Base-by-base conservation (phyloP, 1,140 invertebrate species). In the Aphelenchoides fujianensis region DNA sequence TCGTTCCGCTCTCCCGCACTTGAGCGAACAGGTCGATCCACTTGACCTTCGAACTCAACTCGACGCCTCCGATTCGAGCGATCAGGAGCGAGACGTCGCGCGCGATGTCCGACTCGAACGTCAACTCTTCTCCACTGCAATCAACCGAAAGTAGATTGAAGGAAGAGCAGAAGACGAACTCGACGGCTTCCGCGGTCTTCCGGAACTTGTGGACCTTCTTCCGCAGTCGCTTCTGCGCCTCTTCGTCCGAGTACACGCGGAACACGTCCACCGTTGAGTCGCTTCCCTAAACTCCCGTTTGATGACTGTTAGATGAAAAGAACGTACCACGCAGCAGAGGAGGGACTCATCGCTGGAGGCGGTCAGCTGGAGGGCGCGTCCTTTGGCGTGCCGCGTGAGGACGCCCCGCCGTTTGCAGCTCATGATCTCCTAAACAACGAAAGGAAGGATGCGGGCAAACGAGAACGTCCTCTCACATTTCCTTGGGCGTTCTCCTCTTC, bases 201-300 rank as follows among this genome's bases (percentile, higher is more conserved):
- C 75, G 53, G 31, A 67, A 68, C 68, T 84, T 82, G 9, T 77
- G 73, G 32, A 84, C 16, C 53, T 85, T 85, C 61, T 82, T 82
- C 28, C 71, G 66, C 28, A 84, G 64, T n/a, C 81, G 79, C 76
- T 86, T 86, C 55, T 89, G 88, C 0, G 91, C 88, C 84, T 94
- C 90, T 48, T 91, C 89, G 16, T 91, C 88, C 0, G 89, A 86
- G 75, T 90, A 89, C 72, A 98, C 89, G 57, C 89, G 86, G 84
- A 94, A 97, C 35, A 94, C 84, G 86, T 97, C 95, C 7, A 97
- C 85, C 7, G 88, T 85, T 71, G 89, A 89, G 77, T 94, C 91
- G 30, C 88, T 90, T 2, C 93, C 92, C 85, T 88, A 62, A 59
- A 82, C 78, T 77, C n/a, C 37, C 3, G 68, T 48, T 30, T 30